Percentiles rank a stretch among this genome's conserved stretches.
Evolutionary conservation across 2,113 vertebrate genomes (phyloP).

Genomic region (Muntiacus reevesi): DNA sequence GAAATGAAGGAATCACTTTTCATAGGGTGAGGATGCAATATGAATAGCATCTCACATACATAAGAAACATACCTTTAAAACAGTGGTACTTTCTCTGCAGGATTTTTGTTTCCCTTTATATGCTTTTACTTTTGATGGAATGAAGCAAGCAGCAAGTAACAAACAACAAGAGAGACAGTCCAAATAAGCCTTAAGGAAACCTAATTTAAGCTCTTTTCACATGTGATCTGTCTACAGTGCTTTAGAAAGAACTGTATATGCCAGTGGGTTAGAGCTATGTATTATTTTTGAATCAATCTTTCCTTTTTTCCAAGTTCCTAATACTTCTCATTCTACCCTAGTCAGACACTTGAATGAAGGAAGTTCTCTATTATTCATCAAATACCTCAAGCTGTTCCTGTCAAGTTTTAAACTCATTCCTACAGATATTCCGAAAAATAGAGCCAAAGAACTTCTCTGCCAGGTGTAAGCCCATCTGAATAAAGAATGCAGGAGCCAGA

Average conservation of each 20-base stretch:
- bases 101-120: background rate
- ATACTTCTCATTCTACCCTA: conserved; percentile 64
- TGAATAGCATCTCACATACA: background rate
- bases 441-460: conserved; percentile 21
- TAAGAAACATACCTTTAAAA: background rate
- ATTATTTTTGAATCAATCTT: conserved; percentile 58
- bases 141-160: background rate
- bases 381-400: conserved; percentile 68
- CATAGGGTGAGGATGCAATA: background rate
- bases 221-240: background rate
- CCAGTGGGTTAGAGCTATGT: conserved; percentile 19
- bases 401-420: conserved; percentile 62
- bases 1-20: conserved; percentile 2
- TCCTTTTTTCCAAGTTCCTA: conserved; percentile 68
- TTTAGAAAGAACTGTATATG: conserved; percentile 27
- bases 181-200: conserved; percentile 33
- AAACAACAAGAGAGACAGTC: background rate
- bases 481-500: conserved; percentile 40
- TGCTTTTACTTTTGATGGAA: conserved; percentile 26
- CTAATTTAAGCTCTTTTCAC: conserved; percentile 44
- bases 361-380: conserved; percentile 69
- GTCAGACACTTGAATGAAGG: conserved; percentile 52
- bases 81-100: background rate
- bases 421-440: conserved; percentile 47
- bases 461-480: conserved; percentile 48